Evolutionary conservation across 2,888 invertebrate genomes (phyloP).

Genomic region (Hybos culiciformis): DNA sequence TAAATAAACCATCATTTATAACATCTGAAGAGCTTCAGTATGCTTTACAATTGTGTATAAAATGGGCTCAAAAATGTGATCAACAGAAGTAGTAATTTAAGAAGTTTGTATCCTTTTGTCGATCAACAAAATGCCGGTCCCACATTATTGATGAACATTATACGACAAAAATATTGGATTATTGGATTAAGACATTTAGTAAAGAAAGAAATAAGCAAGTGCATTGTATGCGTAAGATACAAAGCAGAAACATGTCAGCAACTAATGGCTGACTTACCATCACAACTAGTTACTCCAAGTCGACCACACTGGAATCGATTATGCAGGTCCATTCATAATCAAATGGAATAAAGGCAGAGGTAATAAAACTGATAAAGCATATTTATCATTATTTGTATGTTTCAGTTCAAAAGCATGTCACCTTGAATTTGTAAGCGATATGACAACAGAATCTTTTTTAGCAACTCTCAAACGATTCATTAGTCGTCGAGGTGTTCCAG

Average conservation of each 20-base stretch:
- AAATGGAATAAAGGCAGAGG: conserved; percentile 9
- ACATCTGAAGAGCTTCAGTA: neutral
- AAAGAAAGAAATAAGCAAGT: neutral
- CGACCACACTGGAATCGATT: conserved; percentile 9
- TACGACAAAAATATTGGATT: neutral
- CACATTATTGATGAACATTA: neutral
- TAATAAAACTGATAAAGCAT: conserved; percentile 13
- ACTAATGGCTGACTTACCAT: neutral
- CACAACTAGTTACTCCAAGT: too few species aligned
- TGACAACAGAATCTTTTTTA: neutral
- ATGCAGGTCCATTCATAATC: conserved; percentile 9
- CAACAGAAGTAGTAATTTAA: neutral
- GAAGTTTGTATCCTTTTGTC: neutral
- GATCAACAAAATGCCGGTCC: neutral
- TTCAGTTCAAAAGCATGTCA: neutral
- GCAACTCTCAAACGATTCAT: neutral
- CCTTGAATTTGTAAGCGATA: neutral
- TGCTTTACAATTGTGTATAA: neutral
- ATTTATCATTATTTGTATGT: conserved; percentile 12
- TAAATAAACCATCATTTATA: too few species aligned
- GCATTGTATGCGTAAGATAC: neutral
- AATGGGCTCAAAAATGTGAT: too few species aligned
- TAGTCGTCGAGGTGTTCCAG: conserved; percentile 3
- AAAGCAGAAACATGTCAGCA: neutral
- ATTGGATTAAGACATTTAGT: neutral